phyloP scores from a whole-genome alignment of 2,888 invertebrate genomes.

The Ophion slaviceki region DNA sequence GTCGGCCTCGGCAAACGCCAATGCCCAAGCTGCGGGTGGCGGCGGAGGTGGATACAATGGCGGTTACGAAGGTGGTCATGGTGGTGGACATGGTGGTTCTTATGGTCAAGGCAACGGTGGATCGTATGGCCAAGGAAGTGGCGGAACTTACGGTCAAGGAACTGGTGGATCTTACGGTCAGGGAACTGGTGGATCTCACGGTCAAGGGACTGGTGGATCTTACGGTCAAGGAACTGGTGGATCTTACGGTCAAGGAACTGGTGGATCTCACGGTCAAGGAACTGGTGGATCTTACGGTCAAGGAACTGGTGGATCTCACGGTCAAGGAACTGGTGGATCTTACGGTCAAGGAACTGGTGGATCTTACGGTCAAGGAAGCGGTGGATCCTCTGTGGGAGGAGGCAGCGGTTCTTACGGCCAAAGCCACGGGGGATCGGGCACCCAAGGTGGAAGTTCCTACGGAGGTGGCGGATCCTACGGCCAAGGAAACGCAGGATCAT shows the following conservation, averaged over 20 bases:
- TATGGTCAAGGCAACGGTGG: slow-evolving; percentile 20
- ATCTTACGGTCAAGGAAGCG: slow-evolving; percentile 53
- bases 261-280: slow-evolving; percentile 30
- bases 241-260: slow-evolving; percentile 14
- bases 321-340: slow-evolving; percentile 53
- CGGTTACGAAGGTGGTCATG: slow-evolving; percentile 47
- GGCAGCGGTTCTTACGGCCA: slow-evolving; percentile 26
- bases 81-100: slow-evolving; percentile 50
- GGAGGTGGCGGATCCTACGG: slow-evolving; percentile 28
- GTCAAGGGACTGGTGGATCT: slow-evolving; percentile 53
- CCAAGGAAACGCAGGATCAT: slow-evolving; percentile 7
- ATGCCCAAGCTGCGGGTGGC: slow-evolving; percentile 61
- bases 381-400: slow-evolving; percentile 33
- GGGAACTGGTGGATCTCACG: background rate
- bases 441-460: background rate
- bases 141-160: slow-evolving; percentile 24
- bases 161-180: slow-evolving; percentile 18
- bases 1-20: slow-evolving; percentile 59
- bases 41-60: slow-evolving; percentile 31
- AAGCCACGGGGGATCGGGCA: slow-evolving; percentile 19
- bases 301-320: background rate
- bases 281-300: too few relatives aligned
- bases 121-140: slow-evolving; percentile 13
- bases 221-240: slow-evolving; percentile 55
- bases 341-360: slow-evolving; percentile 56